These are phyloP conservation scores for Semnornis frantzii DNA, from an alignment of 2,113 vertebrate genomes.

Conservation along the genomic window DNA sequence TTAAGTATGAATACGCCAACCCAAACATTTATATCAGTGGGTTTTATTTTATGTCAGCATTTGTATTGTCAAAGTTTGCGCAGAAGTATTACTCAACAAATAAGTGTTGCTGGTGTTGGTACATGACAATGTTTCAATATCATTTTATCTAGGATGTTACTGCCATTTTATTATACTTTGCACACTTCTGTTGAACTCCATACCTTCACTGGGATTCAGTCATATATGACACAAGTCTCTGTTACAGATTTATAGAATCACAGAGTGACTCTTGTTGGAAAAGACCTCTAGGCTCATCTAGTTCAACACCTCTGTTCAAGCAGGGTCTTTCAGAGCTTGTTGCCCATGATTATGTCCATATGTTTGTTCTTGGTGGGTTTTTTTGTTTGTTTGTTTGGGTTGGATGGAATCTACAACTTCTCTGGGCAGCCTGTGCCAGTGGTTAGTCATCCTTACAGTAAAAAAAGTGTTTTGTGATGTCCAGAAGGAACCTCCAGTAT, in stretches of 20 bases:
- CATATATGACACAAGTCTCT: neutral
- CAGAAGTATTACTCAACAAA: neutral
- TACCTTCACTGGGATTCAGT: neutral
- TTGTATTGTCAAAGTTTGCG: neutral
- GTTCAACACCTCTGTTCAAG: neutral
- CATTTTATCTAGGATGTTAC: neutral
- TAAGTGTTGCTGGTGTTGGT: neutral
- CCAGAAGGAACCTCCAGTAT: neutral
- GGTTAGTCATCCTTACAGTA: neutral
- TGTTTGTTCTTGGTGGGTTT: neutral
- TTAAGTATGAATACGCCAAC: neutral
- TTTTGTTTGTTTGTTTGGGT: too few species aligned
- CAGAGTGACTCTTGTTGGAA: neutral
- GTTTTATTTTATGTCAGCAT: neutral
- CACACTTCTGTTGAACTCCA: neutral
- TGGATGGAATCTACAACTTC: neutral
- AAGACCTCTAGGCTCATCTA: neutral
- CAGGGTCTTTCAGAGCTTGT: neutral
- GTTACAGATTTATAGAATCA: neutral
- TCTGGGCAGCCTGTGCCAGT: neutral
- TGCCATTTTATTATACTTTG: neutral
- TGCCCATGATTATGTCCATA: neutral
- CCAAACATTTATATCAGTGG: neutral
- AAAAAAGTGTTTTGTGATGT: neutral
- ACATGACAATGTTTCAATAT: neutral